These are phyloP conservation scores for Hypanus sabinus DNA, from an alignment of 2,113 vertebrate species.

Conservation along the genomic window DNA sequence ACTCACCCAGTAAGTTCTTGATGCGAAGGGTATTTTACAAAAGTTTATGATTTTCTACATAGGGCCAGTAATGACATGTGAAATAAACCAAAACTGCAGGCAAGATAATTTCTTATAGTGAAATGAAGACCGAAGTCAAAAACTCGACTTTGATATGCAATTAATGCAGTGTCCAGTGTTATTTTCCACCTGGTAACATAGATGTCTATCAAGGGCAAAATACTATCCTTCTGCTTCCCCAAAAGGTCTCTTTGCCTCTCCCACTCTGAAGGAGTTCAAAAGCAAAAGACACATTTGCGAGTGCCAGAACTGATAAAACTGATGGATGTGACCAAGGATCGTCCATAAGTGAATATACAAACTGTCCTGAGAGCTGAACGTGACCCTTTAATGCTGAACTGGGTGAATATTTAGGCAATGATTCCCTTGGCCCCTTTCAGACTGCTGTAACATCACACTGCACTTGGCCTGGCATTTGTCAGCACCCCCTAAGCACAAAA, in stretches of 20 bases:
- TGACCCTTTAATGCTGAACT: not conserved
- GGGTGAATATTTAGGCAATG: slow-evolving; percentile 6
- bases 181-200: not conserved
- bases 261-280: not conserved
- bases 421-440: slow-evolving; percentile 25
- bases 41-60: not conserved
- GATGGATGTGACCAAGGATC: not conserved
- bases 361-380: not conserved
- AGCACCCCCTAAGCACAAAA: not conserved
- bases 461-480: slow-evolving; percentile 27
- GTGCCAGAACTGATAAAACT: not conserved
- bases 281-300: not conserved
- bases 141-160: not conserved
- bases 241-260: not conserved
- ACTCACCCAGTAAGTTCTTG: not conserved
- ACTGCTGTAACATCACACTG: slow-evolving; percentile 2
- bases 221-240: not conserved
- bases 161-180: not conserved
- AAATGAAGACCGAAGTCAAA: not conserved
- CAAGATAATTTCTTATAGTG: not conserved
- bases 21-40: not conserved
- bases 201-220: not conserved
- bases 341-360: not conserved
- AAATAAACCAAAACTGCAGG: not conserved
- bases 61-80: not conserved